phyloP scores from a whole-genome alignment of 2,888 invertebrate species.

The Pomacea canaliculata region DNA sequence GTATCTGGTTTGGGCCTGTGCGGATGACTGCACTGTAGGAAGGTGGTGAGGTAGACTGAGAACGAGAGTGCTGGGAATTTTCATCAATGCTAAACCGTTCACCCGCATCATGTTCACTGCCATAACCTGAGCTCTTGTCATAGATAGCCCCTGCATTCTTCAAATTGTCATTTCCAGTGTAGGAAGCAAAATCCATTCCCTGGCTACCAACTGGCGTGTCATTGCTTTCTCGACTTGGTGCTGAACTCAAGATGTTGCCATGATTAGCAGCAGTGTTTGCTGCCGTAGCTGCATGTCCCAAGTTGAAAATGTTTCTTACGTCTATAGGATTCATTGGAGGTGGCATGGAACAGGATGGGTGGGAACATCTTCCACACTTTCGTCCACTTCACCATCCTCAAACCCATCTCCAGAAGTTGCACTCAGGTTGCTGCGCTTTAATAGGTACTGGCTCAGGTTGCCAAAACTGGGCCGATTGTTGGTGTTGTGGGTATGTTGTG shows the following conservation, averaged over 20 bases:
- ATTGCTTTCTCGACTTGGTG: slow-evolving; percentile 31
- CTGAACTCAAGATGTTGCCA: slow-evolving; percentile 19
- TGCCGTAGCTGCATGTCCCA: slow-evolving; percentile 37
- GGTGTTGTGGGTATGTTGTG: slow-evolving; percentile 34
- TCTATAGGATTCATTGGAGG: slow-evolving; percentile 61
- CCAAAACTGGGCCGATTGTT: slow-evolving; percentile 49
- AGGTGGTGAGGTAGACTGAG: slow-evolving; percentile 41
- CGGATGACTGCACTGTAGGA: slow-evolving; percentile 61
- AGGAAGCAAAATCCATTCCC: slow-evolving; percentile 46
- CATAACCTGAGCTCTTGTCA: slow-evolving; percentile 63
- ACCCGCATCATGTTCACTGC: slow-evolving; percentile 58
- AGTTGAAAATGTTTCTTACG: slow-evolving; percentile 53
- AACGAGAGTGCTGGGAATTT: slow-evolving; percentile 42
- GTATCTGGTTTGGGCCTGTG: slow-evolving; percentile 62
- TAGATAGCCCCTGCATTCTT: slow-evolving; percentile 44
- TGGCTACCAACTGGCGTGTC: slow-evolving; percentile 32
- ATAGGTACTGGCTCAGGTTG: slow-evolving; percentile 57
- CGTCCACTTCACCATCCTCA: background rate
- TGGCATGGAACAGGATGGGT: slow-evolving; percentile 52
- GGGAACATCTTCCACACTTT: slow-evolving; percentile 14
- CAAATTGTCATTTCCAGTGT: slow-evolving; percentile 55
- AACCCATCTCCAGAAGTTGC: background rate
- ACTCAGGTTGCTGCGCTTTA: slow-evolving; percentile 46
- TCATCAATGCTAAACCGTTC: slow-evolving; percentile 58
- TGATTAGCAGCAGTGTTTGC: background rate